A percentile compares a stretch with the other conserved stretches of the same genome.
These are phyloP conservation scores for Propithecus coquereli DNA, from an alignment of 2,113 vertebrate species.

Conservation along the genomic window DNA sequence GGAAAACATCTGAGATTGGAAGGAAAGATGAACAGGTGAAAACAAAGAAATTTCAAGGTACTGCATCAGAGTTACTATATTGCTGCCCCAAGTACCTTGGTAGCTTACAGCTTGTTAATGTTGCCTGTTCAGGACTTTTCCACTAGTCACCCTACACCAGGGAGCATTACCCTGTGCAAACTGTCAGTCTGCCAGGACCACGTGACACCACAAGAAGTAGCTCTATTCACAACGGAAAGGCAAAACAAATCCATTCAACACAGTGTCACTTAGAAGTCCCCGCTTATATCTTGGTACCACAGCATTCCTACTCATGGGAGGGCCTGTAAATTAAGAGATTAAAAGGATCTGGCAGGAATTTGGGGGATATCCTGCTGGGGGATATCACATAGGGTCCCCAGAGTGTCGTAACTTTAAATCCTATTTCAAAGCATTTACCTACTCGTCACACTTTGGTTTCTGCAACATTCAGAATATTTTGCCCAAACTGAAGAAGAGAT, in stretches of 20 bases:
- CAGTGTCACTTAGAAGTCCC: background rate
- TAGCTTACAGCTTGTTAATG: background rate
- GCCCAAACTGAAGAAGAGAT: background rate
- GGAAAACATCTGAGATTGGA: background rate
- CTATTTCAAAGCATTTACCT: background rate
- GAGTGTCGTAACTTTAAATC: background rate
- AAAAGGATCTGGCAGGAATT: background rate
- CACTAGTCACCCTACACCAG: constrained; percentile 35
- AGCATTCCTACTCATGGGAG: background rate
- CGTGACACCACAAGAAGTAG: background rate
- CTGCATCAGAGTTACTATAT: background rate
- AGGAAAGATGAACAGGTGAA: background rate
- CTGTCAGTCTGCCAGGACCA: background rate
- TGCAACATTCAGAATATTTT: background rate
- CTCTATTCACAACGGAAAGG: background rate
- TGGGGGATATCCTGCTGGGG: background rate
- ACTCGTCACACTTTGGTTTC: background rate
- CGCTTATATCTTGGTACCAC: background rate
- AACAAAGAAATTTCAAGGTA: background rate
- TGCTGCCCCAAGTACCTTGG: background rate
- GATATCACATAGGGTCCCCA: too few relatives aligned
- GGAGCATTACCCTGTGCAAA: background rate
- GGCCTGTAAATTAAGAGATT: background rate
- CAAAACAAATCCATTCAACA: background rate
- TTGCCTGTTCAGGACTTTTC: background rate